These are phyloP conservation scores for Lytechinus variegatus DNA, from an alignment of 35 echinoderm and acorn worm genomes.

Conservation along the genomic window DNA sequence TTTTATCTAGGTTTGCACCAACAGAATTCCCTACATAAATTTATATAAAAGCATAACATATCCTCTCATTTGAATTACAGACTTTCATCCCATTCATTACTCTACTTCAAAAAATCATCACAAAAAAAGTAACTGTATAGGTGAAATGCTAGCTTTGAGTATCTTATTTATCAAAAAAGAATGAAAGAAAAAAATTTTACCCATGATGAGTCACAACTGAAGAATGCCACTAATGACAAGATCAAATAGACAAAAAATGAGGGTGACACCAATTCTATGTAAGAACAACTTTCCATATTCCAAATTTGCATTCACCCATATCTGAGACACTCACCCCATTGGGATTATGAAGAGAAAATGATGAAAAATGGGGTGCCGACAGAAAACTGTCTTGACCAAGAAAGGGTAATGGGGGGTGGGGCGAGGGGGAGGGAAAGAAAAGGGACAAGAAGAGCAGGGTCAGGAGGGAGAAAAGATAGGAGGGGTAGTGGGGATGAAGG, in stretches of 20 bases:
- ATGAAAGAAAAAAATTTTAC: not conserved
- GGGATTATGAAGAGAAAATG: not conserved
- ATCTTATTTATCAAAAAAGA: not conserved
- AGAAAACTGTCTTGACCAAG: not conserved
- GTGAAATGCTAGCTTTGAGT: not conserved
- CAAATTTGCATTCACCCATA: not conserved
- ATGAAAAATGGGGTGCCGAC: not conserved
- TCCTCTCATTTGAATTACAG: not conserved
- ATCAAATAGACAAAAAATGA: slow-evolving; percentile 4
- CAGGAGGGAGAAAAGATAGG: no score
- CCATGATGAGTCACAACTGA: not conserved
- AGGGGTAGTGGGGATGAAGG: no score
- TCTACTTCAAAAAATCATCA: not conserved
- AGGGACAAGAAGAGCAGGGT: no score
- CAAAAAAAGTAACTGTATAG: not conserved
- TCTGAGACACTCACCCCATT: not conserved
- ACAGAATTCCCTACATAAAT: no score
- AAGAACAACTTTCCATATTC: not conserved
- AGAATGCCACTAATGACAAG: not conserved
- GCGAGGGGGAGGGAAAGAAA: no score
- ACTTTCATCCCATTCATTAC: no score
- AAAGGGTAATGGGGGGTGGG: no score
- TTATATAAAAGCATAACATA: no score
- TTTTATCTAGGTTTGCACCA: no score
- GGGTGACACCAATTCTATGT: not conserved